Evolutionary conservation across 1,140 invertebrate genomes (phyloP).

Genomic region (Drosophila rufa): DNA sequence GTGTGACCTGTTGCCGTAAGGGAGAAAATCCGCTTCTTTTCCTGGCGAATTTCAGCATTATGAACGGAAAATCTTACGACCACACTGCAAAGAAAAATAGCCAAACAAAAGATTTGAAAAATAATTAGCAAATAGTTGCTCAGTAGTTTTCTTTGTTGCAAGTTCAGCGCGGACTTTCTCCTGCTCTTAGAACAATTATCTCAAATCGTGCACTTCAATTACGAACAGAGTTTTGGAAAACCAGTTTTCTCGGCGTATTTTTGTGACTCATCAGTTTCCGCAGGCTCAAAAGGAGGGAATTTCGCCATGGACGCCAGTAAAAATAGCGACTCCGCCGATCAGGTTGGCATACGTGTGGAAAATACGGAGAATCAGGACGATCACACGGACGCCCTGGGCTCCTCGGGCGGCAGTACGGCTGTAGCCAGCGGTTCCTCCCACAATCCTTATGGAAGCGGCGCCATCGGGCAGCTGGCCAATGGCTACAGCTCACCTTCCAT

Average conservation of each 20-base stretch:
- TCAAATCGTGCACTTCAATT: conserved; percentile 16
- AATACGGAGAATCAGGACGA: conserved; percentile 61
- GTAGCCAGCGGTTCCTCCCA: conserved; percentile 18
- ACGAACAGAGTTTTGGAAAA: conserved; percentile 10
- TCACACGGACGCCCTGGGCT: conserved; percentile 71
- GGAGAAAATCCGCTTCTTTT: too few relatives aligned
- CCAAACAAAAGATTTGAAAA: conserved; percentile 7
- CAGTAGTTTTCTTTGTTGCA: conserved; percentile 48
- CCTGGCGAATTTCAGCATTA: too few relatives aligned
- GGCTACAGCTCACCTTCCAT: conserved; percentile 57
- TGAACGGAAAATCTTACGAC: too few relatives aligned
- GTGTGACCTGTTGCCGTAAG: too few relatives aligned
- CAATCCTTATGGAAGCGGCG: conserved; percentile 59
- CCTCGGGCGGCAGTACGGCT: conserved; percentile 26
- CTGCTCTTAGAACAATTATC: neutral
- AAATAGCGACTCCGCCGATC: conserved; percentile 65
- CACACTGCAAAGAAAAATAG: neutral
- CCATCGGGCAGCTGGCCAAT: conserved; percentile 77
- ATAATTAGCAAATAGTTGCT: conserved; percentile 29
- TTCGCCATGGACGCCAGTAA: conserved; percentile 64
- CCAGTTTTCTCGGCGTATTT: conserved; percentile 24
- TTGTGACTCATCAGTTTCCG: conserved; percentile 69
- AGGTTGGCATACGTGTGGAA: conserved; percentile 67
- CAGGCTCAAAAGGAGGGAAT: conserved; percentile 45
- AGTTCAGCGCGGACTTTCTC: conserved; percentile 15